Base-by-base conservation (phyloP, 2,797 vertebrate genomes). In the Sparidentex hasta region DNA sequence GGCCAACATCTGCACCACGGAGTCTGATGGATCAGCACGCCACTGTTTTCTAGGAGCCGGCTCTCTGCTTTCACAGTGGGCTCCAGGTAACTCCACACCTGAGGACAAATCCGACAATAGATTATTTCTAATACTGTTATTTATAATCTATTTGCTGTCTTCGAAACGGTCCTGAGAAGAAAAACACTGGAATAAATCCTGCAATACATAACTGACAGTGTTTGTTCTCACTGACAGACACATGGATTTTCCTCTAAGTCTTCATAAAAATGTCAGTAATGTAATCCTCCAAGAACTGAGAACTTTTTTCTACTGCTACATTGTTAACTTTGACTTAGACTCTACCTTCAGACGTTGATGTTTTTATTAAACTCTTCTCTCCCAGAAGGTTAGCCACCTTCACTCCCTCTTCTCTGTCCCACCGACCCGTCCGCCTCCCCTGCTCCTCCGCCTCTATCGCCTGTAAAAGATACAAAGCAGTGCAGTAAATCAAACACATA, bases 41-140 rank as follows among this genome's bases (percentile, higher is more conserved):
- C 98, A 99, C 14, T 92, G 95, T 76, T 69, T 95, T 52, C 97
- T 92, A 16, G 70, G 72, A 54, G 7, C 23, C 0, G 54, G 27
- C 29, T 85, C 82, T 44, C 29, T 27, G 51, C 62, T 81, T 48
- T 87, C 80, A 59, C 64, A 23, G 57, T 38, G 51, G 51, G 8
- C 65, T 71, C 65, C 71, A 12, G 56, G 3, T 3, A 48, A 66
- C 66, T 61, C 86, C 48, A 14, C 16, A 6, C 82, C 90, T 90
- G 71, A 7, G 41, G 33, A 13, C 29, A 51, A 80, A 14, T 1
- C 56, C 23, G 12, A 57, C 14, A 33, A 8, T 21, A 1, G 20
- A 23, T 58, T 23, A 23, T 21, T 54, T 33, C 41, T 33, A 16
- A 9, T 11, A 38, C 8, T 61, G 25, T 43, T 59, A 23, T 6